Conservation (phyloP, 2,888 invertebrate species). For the Tetropium fuscum region DNA sequence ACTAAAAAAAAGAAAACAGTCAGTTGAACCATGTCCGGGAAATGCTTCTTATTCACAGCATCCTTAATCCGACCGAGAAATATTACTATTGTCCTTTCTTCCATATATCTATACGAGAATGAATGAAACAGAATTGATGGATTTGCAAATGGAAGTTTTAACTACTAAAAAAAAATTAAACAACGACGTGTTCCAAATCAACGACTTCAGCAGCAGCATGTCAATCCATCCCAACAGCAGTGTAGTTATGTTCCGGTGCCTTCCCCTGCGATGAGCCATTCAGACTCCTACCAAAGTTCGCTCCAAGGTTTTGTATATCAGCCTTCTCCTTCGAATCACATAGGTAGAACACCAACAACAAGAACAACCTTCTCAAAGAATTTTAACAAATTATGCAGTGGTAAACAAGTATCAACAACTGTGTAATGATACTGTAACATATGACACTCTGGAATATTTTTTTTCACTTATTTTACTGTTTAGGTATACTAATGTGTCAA, state of each 20-base stretch:
- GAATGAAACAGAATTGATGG: slow-evolving; percentile 15
- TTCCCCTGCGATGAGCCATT: background rate
- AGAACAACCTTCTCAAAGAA: background rate
- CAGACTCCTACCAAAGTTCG: background rate
- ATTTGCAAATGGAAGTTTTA: slow-evolving; percentile 13
- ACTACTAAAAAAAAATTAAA: slow-evolving; percentile 11
- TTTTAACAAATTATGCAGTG: background rate
- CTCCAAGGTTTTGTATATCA: background rate
- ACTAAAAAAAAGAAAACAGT: slow-evolving; percentile 30
- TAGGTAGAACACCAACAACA: background rate
- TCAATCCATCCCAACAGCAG: background rate
- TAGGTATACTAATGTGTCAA: background rate
- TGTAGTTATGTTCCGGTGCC: background rate
- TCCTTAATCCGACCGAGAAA: slow-evolving; percentile 34
- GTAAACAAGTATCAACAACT: background rate
- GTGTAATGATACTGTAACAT: background rate
- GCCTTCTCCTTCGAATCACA: background rate
- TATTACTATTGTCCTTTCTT: slow-evolving; percentile 28
- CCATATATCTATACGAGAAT: slow-evolving; percentile 30
- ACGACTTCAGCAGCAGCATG: background rate
- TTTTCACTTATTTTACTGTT: background rate
- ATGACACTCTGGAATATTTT: background rate
- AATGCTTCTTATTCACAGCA: slow-evolving; percentile 17
- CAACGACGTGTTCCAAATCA: background rate
- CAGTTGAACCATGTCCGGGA: slow-evolving; percentile 29